Percentiles rank a stretch among this genome's conserved stretches.
phyloP scores from a whole-genome alignment of 2,797 vertebrate species.

The Cyclura pinguis region DNA sequence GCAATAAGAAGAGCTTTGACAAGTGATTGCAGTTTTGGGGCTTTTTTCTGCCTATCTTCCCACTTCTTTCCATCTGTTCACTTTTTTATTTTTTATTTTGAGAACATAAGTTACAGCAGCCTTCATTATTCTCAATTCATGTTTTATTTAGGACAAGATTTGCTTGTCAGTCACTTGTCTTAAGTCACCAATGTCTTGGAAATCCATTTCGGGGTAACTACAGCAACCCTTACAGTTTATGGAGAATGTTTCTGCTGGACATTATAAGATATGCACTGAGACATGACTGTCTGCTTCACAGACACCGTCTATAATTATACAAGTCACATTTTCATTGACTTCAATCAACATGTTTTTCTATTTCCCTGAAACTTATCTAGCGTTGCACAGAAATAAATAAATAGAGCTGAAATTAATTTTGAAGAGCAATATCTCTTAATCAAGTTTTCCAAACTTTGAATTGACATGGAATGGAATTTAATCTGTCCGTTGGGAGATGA shows the following conservation, averaged over 20 bases:
- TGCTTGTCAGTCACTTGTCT: conserved; percentile 43
- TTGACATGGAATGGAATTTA: neutral
- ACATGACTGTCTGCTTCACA: neutral
- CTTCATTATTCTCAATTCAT: conserved; percentile 57
- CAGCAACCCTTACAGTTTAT: conserved; percentile 22
- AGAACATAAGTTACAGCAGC: conserved; percentile 32
- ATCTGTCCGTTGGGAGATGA: neutral
- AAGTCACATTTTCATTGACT: neutral
- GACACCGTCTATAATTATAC: neutral
- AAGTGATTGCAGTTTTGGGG: conserved; percentile 56
- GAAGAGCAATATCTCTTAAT: neutral
- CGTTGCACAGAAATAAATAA: neutral
- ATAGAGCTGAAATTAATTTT: neutral
- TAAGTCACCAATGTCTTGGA: conserved; percentile 16
- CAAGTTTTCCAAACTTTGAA: neutral
- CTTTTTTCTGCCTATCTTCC: neutral
- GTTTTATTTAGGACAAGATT: conserved; percentile 63
- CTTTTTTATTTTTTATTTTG: neutral
- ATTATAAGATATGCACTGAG: neutral
- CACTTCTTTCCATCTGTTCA: conserved; percentile 30
- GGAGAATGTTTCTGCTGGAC: conserved; percentile 28
- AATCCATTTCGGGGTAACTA: conserved; percentile 38
- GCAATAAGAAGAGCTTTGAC: conserved; percentile 54
- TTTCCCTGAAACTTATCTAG: conserved; percentile 34
- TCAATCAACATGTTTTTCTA: conserved; percentile 19